Base-by-base conservation (phyloP, 1,140 invertebrate genomes). In the Drosophila serrata region DNA sequence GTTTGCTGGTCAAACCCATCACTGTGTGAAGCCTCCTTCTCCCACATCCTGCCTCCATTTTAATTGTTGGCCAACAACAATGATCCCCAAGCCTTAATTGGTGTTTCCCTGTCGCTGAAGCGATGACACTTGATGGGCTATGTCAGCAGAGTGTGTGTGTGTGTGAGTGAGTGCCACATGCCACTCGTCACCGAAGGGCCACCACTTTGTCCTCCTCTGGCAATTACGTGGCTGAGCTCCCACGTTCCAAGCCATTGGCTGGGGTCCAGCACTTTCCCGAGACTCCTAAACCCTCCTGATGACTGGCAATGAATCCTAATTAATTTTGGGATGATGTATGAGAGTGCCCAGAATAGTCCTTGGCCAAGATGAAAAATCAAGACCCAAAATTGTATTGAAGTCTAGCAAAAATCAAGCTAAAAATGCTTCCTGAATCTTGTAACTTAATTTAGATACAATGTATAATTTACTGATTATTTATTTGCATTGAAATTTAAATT, bases 41-140 rank as follows among this genome's bases (percentile, higher is more conserved):
- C 33, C 17, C 33, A 6, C 33, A 24, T 22, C 19, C 63, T 55
- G 33, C 39, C 53, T 33, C 45, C 24, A 49, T 63, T 81, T 82
- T 77, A 82, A 81, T 82, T 81, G 79, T 73, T 49, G 63, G 49
- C 51, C 51, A 55, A 67, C 79, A 72, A 61, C 62, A 68, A 75
- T 51, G 59, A 51, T 39, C 43, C 40, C 53, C 11, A 37, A 57
- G 68, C 68, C 68, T 49, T 72, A 59, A 72, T 72, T 72, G 65
- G 51, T 72, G 68, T 59, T 72, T 49, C 43, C 68, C 51, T 40
- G 65, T 72, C 68, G 33, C 51, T 37, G 19, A 17, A 17, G 49
- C 33, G 31, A 58, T 58, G 65, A 49, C 68, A 72, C 68, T 72
- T 72, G 68, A 68, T 70, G 51, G 33, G 3, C 13, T 7, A n/a